phyloP scores from a whole-genome alignment of 2,113 vertebrate genomes.

The Pedetes capensis region DNA sequence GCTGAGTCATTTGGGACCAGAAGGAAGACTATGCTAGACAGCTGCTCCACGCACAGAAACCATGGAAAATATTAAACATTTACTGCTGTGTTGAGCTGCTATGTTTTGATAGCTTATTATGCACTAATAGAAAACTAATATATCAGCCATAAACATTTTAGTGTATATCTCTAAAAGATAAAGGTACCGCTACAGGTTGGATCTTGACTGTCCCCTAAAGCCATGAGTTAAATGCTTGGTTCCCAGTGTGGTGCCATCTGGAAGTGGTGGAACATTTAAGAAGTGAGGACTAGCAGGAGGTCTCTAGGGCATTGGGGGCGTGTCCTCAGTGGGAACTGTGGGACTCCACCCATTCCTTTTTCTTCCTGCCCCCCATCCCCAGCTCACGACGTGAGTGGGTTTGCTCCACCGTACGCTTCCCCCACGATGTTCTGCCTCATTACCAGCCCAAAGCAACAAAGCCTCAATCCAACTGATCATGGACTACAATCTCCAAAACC shows the following conservation, averaged over 20 bases:
- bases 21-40: background rate
- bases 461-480: background rate
- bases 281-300: too few relatives aligned
- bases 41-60: background rate
- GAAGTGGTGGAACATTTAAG: background rate
- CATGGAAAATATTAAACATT: background rate
- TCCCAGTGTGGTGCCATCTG: background rate
- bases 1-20: background rate
- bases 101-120: background rate
- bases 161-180: background rate
- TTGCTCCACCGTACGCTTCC: background rate
- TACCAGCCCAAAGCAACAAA: background rate
- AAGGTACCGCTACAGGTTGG: background rate
- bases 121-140: background rate
- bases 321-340: too few relatives aligned
- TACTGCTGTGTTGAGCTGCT: too few relatives aligned
- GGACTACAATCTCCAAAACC: background rate
- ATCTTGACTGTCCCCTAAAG: background rate
- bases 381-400: background rate
- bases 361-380: too few relatives aligned
- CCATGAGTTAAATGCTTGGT: background rate
- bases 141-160: background rate
- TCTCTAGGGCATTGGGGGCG: background rate
- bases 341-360: too few relatives aligned
- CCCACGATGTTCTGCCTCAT: background rate